Percentiles rank a stretch among this genome's conserved stretches.
These are phyloP conservation scores for Myrmecobius fasciatus DNA, from an alignment of 2,113 vertebrate species.

Conservation along the genomic window DNA sequence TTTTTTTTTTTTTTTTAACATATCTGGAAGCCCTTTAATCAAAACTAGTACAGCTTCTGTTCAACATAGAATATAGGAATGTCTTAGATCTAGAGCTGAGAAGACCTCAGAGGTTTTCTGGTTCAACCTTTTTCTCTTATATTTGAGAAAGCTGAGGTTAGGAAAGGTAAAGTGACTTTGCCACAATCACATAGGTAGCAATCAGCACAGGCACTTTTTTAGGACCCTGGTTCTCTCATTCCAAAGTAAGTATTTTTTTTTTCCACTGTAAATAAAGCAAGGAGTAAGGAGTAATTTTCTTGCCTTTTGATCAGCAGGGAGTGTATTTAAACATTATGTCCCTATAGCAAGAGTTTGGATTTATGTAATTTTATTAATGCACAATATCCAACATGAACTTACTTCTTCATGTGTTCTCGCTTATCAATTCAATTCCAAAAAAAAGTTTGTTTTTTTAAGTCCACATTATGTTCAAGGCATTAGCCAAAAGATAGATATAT, in stretches of 20 bases:
- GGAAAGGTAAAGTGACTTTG: neutral
- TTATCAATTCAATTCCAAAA: neutral
- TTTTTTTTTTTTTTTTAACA: neutral
- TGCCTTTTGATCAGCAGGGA: slow-evolving; percentile 22
- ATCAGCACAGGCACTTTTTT: neutral
- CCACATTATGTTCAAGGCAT: no score
- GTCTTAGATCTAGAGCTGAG: neutral
- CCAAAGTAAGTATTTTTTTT: neutral
- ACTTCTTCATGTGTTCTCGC: neutral
- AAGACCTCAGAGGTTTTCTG: neutral
- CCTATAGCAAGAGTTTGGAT: neutral
- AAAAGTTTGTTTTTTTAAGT: neutral
- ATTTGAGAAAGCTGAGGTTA: neutral
- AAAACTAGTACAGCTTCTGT: neutral
- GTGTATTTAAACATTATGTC: slow-evolving; percentile 8
- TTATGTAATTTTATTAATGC: neutral
- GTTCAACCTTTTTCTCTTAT: neutral
- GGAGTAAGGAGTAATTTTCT: neutral
- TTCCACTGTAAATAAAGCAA: neutral
- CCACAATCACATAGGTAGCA: neutral
- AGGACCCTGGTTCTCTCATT: neutral
- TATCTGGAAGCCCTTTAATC: neutral
- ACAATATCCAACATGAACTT: neutral
- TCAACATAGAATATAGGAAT: neutral
- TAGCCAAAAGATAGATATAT: neutral